Evolutionary conservation across 2,888 invertebrate genomes (phyloP).

Genomic region (Euphydryas editha): DNA sequence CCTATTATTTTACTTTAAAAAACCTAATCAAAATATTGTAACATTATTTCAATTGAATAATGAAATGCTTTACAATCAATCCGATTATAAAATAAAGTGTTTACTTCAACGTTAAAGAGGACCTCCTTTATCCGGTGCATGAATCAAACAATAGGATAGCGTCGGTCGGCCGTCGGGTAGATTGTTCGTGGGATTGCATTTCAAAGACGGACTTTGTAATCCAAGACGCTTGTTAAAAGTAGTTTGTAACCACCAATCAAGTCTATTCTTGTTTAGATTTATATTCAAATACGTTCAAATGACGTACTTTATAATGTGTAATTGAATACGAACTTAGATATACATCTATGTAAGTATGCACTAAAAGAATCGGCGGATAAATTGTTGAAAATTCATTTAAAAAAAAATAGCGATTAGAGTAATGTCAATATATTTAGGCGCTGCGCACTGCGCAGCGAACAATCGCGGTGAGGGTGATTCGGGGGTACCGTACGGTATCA

Average conservation of each 20-base stretch:
- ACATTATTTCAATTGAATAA: not conserved
- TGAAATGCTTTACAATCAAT: not conserved
- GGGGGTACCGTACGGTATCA: too few species aligned
- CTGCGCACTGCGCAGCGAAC: too few species aligned
- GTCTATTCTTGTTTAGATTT: constrained; percentile 28
- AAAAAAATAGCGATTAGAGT: too few species aligned
- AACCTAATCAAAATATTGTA: not conserved
- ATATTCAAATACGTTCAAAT: not conserved
- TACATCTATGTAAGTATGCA: too few species aligned
- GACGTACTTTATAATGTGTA: not conserved
- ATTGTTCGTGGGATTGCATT: constrained; percentile 41
- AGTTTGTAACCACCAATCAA: constrained; percentile 33
- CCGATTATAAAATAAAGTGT: constrained; percentile 10
- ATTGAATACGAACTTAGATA: not conserved
- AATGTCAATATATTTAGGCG: too few species aligned
- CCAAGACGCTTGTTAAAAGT: constrained; percentile 40
- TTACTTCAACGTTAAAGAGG: constrained; percentile 17
- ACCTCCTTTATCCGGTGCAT: constrained; percentile 23
- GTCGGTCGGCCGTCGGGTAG: constrained; percentile 27
- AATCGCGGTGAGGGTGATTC: too few species aligned
- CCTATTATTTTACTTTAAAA: too few species aligned
- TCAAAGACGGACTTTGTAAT: constrained; percentile 42
- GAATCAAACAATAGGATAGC: constrained; percentile 30
- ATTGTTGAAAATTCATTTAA: too few species aligned
- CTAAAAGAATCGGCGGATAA: too few species aligned